Evolutionary conservation across 2,888 invertebrate species (phyloP), one percentile per base, ranked within the genome.

Genomic region (Caenorhabditis imperialis): DNA sequence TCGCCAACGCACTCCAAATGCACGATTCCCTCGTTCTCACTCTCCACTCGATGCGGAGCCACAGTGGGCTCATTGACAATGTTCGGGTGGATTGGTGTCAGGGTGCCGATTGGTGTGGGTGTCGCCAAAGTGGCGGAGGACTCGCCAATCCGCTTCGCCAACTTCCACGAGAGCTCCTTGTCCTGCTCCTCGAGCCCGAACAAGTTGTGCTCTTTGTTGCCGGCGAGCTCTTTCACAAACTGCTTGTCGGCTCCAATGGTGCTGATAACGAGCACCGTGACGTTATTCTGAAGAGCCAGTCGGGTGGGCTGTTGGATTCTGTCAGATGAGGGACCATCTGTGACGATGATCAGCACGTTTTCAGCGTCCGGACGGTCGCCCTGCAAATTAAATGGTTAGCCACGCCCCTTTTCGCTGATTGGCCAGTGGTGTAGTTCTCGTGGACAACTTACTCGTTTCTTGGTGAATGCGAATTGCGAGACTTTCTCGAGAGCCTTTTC

Each of bases 401-500:
- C n/a, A n/a, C n/a, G n/a, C n/a, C n/a, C n/a, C n/a, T n/a, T n/a
- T n/a, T n/a, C n/a, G n/a, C n/a, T n/a, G 16, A 2, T 30, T 2
- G 14, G 20, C 8, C 27, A 40, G 12, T 5, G 23, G 27, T 27
- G n/a, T 14, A 45, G 38, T 40, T 16, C 25, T 20, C 22, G n/a
- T 1, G 1, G 25, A 57, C 25, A 51, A 63, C 77, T 54, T 44
- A 85, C 85, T 27, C 85, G 44, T 44, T 83, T 81, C 16, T 79
- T 83, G 14, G 85, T 86, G 53, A 85, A 85, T 0, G 83, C 85
- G 25, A 80, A 82, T 27, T 83, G 75, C 22, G 84, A 75, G 7
- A 83, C 82, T 51, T 85, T 85, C 14, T 83, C 81, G 40, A 85
- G 47, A 1, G 85, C 85, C n/a, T 79, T 77, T 8, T 78, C 83